A percentile compares a stretch with the other conserved stretches of the same genome.
Evolutionary conservation across 2,113 vertebrate species (phyloP).

Genomic region (Oryzias curvinotus): DNA sequence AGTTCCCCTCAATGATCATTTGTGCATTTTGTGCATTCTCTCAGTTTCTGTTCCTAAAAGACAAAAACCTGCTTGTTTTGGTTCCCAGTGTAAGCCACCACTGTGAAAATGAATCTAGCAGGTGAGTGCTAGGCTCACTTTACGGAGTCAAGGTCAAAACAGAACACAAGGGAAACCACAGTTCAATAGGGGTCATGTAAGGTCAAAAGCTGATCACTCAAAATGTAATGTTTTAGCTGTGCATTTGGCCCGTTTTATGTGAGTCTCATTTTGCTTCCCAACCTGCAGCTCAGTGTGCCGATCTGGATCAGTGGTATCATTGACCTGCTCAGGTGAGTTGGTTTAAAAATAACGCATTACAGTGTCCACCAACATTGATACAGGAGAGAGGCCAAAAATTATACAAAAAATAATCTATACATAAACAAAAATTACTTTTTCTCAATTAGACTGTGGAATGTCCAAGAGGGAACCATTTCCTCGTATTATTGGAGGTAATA

Average conservation of each 20-base stretch:
- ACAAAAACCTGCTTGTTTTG: constrained; percentile 29
- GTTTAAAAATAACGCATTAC: background rate
- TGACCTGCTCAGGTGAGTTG: constrained; percentile 78
- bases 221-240: too few species aligned
- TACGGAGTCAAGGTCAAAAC: constrained; percentile 1
- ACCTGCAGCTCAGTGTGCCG: constrained; percentile 57
- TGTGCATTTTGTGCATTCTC: background rate
- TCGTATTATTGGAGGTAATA: constrained; percentile 83
- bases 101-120: constrained; percentile 7
- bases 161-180: constrained; percentile 7
- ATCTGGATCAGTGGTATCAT: constrained; percentile 69
- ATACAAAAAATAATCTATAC: background rate
- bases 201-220: background rate
- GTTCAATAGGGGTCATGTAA: background rate
- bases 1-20: background rate
- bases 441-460: constrained; percentile 79
- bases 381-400: too few species aligned
- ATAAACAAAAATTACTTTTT: background rate
- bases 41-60: constrained; percentile 51
- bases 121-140: background rate
- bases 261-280: background rate
- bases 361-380: background rate
- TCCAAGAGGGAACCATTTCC: constrained; percentile 13
- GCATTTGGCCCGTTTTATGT: too few species aligned
- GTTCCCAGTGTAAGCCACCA: constrained; percentile 16